These are phyloP conservation scores for Hypotaenidia okinawae DNA, from an alignment of 2,797 vertebrate genomes.

Conservation along the genomic window DNA sequence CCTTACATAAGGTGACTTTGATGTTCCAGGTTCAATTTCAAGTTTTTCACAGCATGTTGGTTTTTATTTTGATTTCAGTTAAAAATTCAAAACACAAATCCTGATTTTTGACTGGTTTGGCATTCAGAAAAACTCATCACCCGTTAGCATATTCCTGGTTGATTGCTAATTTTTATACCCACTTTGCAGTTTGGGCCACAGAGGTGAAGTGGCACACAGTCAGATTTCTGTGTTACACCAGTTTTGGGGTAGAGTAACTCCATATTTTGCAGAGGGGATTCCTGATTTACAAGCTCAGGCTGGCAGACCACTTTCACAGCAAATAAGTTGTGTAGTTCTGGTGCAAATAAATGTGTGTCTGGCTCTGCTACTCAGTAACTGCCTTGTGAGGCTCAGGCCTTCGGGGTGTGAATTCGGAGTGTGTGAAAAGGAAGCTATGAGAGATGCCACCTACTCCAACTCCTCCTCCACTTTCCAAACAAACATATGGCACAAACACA, in stretches of 20 bases:
- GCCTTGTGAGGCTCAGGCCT: conserved; percentile 38
- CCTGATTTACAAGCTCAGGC: conserved; percentile 40
- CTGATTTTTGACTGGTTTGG: not conserved
- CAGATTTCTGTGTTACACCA: not conserved
- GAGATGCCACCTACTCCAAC: conserved; percentile 56
- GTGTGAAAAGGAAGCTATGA: conserved; percentile 46
- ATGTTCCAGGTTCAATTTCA: not conserved
- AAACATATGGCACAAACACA: conserved; percentile 57
- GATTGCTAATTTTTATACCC: not conserved
- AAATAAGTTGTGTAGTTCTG: not conserved
- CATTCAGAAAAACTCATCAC: not conserved
- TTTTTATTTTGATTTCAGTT: not conserved
- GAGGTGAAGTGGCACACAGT: not conserved
- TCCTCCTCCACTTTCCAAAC: conserved; percentile 51
- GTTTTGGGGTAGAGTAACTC: not conserved
- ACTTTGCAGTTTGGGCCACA: not conserved
- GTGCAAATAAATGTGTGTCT: conserved; percentile 16
- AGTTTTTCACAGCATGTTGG: not conserved
- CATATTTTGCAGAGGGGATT: not conserved
- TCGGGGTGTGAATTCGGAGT: not conserved
- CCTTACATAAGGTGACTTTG: not conserved
- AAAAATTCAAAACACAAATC: not conserved
- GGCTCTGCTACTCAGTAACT: conserved; percentile 6
- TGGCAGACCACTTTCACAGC: conserved; percentile 36
- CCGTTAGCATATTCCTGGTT: not conserved